A percentile compares a stretch with the other conserved stretches of the same genome.
These are phyloP conservation scores for Zootermopsis nevadensis DNA, from an alignment of 2,888 invertebrate genomes.

Conservation along the genomic window DNA sequence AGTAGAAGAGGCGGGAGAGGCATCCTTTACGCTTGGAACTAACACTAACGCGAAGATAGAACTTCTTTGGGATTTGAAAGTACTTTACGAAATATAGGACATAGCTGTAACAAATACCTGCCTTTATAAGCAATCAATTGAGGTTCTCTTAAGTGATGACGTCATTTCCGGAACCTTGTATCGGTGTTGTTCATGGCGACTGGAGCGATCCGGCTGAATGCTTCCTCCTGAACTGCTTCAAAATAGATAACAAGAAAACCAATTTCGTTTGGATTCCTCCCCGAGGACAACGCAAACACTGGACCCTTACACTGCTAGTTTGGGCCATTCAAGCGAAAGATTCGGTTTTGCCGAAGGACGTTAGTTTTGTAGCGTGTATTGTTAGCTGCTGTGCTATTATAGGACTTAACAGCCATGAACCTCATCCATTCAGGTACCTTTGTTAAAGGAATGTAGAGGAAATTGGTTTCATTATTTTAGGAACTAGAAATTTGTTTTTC, in stretches of 20 bases:
- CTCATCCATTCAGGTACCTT: background rate
- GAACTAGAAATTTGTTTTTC: background rate
- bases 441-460: background rate
- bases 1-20: no score
- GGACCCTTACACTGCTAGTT: conserved; percentile 5
- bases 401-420: background rate
- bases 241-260: conserved; percentile 34
- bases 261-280: conserved; percentile 14
- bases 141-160: conserved; percentile 23
- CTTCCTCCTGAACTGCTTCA: background rate
- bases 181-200: conserved; percentile 21
- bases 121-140: conserved; percentile 5
- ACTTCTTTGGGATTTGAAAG: background rate
- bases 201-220: conserved; percentile 1
- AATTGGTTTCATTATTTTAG: background rate
- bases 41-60: background rate
- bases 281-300: background rate
- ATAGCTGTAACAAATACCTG: background rate
- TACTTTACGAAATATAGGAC: background rate
- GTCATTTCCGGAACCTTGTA: conserved; percentile 10
- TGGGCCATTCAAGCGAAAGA: conserved; percentile 1
- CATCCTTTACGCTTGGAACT: no score
- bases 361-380: background rate
- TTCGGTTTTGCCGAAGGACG: conserved; percentile 23
- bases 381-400: background rate